A percentile compares a stretch with the other conserved stretches of the same genome.
These are phyloP conservation scores for Pyralis farinalis DNA, from an alignment of 2,888 invertebrate species.

Conservation along the genomic window DNA sequence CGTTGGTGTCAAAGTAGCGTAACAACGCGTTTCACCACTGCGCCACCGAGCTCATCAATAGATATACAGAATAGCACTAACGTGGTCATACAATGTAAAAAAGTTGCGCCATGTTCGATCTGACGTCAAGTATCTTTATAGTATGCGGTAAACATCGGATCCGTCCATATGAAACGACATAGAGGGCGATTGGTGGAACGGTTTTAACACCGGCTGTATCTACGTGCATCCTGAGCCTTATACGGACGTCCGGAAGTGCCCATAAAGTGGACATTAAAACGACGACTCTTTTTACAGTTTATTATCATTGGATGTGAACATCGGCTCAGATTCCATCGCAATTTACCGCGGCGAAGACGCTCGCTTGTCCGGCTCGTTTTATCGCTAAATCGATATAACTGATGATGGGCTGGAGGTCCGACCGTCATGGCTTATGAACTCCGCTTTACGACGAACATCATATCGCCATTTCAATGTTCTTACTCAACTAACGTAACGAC, in stretches of 20 bases:
- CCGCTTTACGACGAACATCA: slow-evolving; percentile 57
- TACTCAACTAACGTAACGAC: slow-evolving; percentile 21
- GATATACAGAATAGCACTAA: too few relatives aligned
- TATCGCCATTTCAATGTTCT: slow-evolving; percentile 41
- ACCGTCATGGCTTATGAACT: slow-evolving; percentile 66
- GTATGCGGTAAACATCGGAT: slow-evolving; percentile 25
- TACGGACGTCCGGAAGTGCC: slow-evolving; percentile 66
- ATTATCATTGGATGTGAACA: slow-evolving; percentile 80
- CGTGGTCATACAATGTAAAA: too few relatives aligned
- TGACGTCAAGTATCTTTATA: not conserved
- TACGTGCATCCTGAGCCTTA: slow-evolving; percentile 62
- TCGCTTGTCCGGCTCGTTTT: slow-evolving; percentile 61
- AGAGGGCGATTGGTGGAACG: slow-evolving; percentile 51
- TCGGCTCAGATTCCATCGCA: slow-evolving; percentile 74
- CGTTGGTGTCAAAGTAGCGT: too few relatives aligned
- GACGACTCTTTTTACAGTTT: slow-evolving; percentile 79
- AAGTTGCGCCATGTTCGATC: not conserved
- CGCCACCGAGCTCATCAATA: too few relatives aligned
- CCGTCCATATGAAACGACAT: slow-evolving; percentile 36
- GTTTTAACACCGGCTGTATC: slow-evolving; percentile 61
- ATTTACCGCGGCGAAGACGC: slow-evolving; percentile 63
- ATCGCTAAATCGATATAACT: slow-evolving; percentile 73
- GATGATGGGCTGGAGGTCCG: slow-evolving; percentile 57
- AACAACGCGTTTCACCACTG: too few relatives aligned
- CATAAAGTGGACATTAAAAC: slow-evolving; percentile 78